Conservation (phyloP, 1,140 invertebrate genomes). For the Anastrepha ludens region DNA sequence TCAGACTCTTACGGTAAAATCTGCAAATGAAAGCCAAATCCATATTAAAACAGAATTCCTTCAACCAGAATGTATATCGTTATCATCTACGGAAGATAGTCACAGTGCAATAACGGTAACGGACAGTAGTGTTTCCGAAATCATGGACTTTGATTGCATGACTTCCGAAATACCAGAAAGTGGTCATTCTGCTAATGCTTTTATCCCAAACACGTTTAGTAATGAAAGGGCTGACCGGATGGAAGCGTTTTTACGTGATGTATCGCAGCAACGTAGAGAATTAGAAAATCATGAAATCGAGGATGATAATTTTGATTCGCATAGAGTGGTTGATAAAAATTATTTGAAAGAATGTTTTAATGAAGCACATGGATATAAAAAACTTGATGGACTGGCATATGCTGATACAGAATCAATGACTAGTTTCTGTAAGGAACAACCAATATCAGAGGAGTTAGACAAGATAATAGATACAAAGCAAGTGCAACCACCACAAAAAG, state of each 20-base stretch:
- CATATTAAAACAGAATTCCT: background rate
- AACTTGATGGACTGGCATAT: conserved; percentile 59
- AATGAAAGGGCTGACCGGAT: conserved; percentile 63
- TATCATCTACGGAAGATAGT: conserved; percentile 62
- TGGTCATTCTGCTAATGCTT: conserved; percentile 43
- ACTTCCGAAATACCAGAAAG: conserved; percentile 51
- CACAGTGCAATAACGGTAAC: background rate
- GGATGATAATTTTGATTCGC: background rate
- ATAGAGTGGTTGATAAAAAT: background rate
- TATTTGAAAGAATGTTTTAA: conserved; percentile 9
- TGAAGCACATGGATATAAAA: conserved; percentile 15
- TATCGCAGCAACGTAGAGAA: conserved; percentile 61
- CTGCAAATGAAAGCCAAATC: background rate
- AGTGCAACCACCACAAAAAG: background rate
- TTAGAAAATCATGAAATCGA: conserved; percentile 37
- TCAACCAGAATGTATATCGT: conserved; percentile 64
- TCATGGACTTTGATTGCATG: background rate
- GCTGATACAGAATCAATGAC: conserved; percentile 71
- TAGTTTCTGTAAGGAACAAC: background rate
- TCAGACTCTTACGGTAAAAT: background rate
- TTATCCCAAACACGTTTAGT: conserved; percentile 56
- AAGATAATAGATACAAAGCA: background rate
- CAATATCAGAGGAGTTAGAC: background rate
- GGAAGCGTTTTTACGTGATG: conserved; percentile 68
- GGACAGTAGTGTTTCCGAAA: conserved; percentile 20